These are phyloP conservation scores for Drosophila meridiana DNA, from an alignment of 2,888 invertebrate genomes.

Conservation along the genomic window DNA sequence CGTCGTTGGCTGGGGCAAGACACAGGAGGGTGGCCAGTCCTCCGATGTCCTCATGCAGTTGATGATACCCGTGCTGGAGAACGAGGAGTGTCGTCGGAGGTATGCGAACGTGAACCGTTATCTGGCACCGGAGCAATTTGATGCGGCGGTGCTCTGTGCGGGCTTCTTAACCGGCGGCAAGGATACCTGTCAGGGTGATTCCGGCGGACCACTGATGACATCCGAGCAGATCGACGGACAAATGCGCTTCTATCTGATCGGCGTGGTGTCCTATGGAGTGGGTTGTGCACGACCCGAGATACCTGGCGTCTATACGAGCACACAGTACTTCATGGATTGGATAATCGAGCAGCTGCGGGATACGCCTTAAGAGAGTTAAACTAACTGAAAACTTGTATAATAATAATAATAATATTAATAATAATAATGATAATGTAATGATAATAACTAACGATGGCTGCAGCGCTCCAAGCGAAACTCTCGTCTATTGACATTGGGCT, in stretches of 20 bases:
- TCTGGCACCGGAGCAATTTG: conserved; percentile 81
- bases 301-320: conserved; percentile 88
- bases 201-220: conserved; percentile 85
- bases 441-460: not conserved
- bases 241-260: conserved; percentile 86
- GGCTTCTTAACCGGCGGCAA: conserved; percentile 82
- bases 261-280: conserved; percentile 89
- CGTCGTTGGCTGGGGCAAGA: conserved; percentile 88
- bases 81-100: conserved; percentile 86
- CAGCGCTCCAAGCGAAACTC: conserved; percentile 29
- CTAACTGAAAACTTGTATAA: conserved; percentile 9
- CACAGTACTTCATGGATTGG: conserved; percentile 88
- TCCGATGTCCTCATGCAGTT: conserved; percentile 89
- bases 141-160: conserved; percentile 82
- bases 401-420: conserved; percentile 1
- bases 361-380: conserved; percentile 51
- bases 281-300: conserved; percentile 88
- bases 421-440: conserved; percentile 4
- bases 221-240: conserved; percentile 65
- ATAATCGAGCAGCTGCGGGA: conserved; percentile 85
- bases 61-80: conserved; percentile 89
- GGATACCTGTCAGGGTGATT: conserved; percentile 85
- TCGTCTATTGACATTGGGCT: conserved; percentile 54
- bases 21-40: conserved; percentile 87
- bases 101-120: conserved; percentile 74